A percentile compares a stretch with the other conserved stretches of the same genome.
phyloP scores from a whole-genome alignment of 2,888 invertebrate species.

The Sicus ferrugineus region DNA sequence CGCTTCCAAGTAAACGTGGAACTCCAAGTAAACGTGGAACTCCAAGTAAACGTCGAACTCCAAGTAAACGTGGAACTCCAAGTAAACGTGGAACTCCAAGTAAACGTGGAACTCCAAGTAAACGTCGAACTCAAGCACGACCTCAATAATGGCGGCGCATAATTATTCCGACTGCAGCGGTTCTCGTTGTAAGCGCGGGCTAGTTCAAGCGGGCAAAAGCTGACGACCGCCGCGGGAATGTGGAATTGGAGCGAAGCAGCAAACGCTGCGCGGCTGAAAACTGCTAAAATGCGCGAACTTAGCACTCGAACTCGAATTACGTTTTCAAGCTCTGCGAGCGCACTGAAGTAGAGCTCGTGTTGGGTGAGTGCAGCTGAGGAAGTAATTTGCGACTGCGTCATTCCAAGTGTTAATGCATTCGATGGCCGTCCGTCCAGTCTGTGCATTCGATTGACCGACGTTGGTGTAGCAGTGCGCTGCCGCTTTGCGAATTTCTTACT shows the following conservation, averaged over 20 bases:
- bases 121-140: neutral
- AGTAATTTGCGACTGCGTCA: neutral
- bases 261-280: neutral
- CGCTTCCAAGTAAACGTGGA: constrained; percentile 17
- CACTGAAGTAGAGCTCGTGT: neutral
- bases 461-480: neutral
- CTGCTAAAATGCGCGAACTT: neutral
- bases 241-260: neutral
- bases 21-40: neutral
- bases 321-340: neutral
- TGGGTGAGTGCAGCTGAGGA: neutral
- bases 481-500: no score
- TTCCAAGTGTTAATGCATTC: neutral
- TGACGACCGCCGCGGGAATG: neutral
- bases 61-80: constrained; percentile 1
- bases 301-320: neutral
- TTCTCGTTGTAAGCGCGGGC: neutral
- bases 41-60: no score
- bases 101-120: neutral
- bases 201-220: neutral
- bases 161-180: neutral
- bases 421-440: neutral
- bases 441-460: neutral
- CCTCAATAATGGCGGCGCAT: constrained; percentile 5
- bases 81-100: no score